Conservation (phyloP, 2,113 vertebrate species). For the Sarotherodon lohbergeri region DNA sequence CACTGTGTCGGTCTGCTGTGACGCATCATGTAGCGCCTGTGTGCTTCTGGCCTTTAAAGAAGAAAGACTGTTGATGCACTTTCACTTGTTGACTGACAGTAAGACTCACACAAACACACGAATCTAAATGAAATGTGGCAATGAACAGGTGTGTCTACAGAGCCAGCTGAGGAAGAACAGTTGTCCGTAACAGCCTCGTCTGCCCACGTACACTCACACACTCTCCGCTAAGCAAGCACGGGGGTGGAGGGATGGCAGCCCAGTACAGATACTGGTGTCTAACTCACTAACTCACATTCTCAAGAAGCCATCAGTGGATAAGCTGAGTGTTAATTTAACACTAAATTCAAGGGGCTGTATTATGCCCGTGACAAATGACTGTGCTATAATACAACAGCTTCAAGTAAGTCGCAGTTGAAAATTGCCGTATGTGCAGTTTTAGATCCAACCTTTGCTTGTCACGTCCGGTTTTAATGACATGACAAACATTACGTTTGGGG, state of each 20-base stretch:
- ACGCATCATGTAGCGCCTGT: background rate
- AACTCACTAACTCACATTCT: background rate
- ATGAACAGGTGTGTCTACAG: slow-evolving; percentile 13
- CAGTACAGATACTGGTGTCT: background rate
- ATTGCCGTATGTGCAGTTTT: background rate
- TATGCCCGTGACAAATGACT: background rate
- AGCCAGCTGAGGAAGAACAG: slow-evolving; percentile 11
- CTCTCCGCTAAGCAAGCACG: background rate
- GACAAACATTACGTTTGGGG: background rate
- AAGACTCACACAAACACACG: background rate
- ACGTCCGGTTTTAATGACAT: background rate
- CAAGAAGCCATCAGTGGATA: background rate
- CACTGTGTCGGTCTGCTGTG: too few species aligned
- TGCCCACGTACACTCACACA: background rate
- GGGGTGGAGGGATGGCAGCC: background rate
- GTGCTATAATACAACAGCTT: background rate
- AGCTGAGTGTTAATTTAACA: background rate
- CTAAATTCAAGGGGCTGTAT: background rate
- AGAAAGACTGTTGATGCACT: background rate
- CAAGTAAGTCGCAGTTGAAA: background rate
- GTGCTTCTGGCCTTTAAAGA: background rate
- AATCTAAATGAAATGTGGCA: background rate
- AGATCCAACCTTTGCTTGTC: background rate
- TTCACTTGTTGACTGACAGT: background rate
- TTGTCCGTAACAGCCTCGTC: background rate